These are phyloP conservation scores for Tinea semifulvella DNA, from an alignment of 2,888 invertebrate species.

Conservation along the genomic window DNA sequence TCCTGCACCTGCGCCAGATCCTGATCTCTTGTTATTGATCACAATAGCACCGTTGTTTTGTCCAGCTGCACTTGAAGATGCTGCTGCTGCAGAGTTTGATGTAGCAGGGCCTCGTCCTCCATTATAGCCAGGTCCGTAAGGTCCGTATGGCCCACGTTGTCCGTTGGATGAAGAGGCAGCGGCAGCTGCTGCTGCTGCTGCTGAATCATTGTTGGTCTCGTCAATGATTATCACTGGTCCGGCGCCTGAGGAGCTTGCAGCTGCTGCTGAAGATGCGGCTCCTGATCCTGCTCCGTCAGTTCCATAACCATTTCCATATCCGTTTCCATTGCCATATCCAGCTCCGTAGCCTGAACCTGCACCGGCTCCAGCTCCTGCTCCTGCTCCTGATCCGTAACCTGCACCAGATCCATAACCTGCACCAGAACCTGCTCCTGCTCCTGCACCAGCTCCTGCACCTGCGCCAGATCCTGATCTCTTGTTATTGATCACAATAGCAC, in stretches of 20 bases:
- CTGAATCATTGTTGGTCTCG: neutral
- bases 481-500: neutral
- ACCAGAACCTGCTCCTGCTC: neutral
- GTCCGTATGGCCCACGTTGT: neutral
- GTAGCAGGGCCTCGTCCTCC: neutral
- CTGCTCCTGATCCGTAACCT: neutral
- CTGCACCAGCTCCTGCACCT: neutral
- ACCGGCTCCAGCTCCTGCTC: constrained; percentile 6
- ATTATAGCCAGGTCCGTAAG: neutral
- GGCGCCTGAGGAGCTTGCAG: neutral
- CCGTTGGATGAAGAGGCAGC: neutral
- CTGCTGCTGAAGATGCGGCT: constrained; percentile 3
- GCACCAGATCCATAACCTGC: neutral
- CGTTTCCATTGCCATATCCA: neutral
- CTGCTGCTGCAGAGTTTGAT: neutral
- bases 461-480: neutral
- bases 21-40: neutral
- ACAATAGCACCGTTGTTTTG: neutral
- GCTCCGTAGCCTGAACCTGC: constrained; percentile 1
- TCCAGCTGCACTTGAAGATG: neutral
- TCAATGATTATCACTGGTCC: neutral
- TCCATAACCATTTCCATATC: neutral
- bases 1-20: neutral
- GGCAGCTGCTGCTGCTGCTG: neutral
- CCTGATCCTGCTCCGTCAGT: neutral